These are phyloP conservation scores for Calephelis virginiensis DNA, from an alignment of 1,140 invertebrate species.

Conservation along the genomic window DNA sequence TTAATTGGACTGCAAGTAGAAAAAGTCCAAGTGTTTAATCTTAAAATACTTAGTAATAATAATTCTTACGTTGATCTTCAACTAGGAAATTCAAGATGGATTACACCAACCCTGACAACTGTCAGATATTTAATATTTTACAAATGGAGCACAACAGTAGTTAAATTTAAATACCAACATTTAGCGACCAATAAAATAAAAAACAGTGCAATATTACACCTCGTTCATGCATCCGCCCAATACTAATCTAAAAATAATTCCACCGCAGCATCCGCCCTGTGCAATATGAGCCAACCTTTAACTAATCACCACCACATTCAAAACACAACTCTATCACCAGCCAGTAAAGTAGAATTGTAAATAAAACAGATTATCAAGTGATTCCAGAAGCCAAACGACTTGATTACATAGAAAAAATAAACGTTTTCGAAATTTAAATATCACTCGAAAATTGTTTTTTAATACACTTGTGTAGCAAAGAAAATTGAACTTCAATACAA, in stretches of 20 bases:
- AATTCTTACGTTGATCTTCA: too few species aligned
- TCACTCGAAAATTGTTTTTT: conserved; percentile 53
- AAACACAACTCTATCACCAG: conserved; percentile 32
- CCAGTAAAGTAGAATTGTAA: conserved; percentile 34
- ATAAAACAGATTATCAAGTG: conserved; percentile 39
- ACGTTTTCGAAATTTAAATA: conserved; percentile 56
- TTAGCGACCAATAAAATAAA: conserved; percentile 18
- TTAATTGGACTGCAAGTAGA: too few species aligned
- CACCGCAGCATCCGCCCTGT: conserved; percentile 45
- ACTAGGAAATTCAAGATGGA: too few species aligned
- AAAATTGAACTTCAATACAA: conserved; percentile 30
- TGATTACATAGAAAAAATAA: conserved; percentile 48
- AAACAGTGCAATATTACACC: conserved; percentile 45
- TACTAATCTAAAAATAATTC: conserved; percentile 46
- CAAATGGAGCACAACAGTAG: conserved; percentile 2
- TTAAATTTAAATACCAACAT: conserved; percentile 10
- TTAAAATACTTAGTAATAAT: too few species aligned
- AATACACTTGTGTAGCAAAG: conserved; percentile 24
- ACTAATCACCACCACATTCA: conserved; percentile 28
- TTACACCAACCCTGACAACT: too few species aligned
- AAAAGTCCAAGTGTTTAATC: too few species aligned
- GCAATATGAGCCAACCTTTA: conserved; percentile 43
- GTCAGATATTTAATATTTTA: neutral
- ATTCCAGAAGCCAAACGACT: conserved; percentile 53
- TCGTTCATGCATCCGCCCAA: conserved; percentile 41